phyloP scores from a whole-genome alignment of 2,888 invertebrate genomes.

The Acrobeloides nanus region DNA sequence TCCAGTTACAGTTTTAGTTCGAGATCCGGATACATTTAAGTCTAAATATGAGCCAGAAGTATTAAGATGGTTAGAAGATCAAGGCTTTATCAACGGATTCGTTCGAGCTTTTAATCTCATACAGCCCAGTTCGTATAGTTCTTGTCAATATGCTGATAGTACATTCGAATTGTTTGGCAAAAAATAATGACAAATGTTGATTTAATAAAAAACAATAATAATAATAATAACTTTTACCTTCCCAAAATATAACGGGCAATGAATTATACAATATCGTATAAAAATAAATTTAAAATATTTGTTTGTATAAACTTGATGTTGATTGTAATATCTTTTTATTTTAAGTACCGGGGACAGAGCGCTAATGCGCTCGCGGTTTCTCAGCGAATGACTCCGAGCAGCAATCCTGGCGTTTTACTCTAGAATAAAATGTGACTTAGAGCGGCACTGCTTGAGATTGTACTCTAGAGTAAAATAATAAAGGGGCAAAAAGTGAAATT shows the following conservation, averaged over 20 bases:
- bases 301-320: not conserved
- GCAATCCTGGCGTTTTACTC: too few relatives aligned
- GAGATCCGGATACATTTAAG: conserved; percentile 53
- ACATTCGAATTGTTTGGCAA: conserved; percentile 53
- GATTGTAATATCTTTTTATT: not conserved
- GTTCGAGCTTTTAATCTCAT: conserved; percentile 54
- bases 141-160: conserved; percentile 53
- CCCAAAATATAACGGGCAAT: too few relatives aligned
- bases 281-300: conserved; percentile 3
- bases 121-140: conserved; percentile 50
- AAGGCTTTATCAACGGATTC: conserved; percentile 54
- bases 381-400: too few relatives aligned
- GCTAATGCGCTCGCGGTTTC: too few relatives aligned
- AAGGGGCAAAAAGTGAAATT: too few relatives aligned
- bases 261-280: too few relatives aligned
- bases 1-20: conserved; percentile 53
- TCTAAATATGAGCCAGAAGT: conserved; percentile 49
- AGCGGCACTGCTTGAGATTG: too few relatives aligned
- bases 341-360: not conserved
- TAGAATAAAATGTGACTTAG: too few relatives aligned
- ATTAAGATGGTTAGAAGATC: conserved; percentile 43
- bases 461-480: too few relatives aligned
- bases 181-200: conserved; percentile 6
- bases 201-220: too few relatives aligned
- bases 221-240: too few relatives aligned